These are phyloP conservation scores for Microcaecilia unicolor DNA, from an alignment of 2,797 vertebrate genomes.

Conservation along the genomic window DNA sequence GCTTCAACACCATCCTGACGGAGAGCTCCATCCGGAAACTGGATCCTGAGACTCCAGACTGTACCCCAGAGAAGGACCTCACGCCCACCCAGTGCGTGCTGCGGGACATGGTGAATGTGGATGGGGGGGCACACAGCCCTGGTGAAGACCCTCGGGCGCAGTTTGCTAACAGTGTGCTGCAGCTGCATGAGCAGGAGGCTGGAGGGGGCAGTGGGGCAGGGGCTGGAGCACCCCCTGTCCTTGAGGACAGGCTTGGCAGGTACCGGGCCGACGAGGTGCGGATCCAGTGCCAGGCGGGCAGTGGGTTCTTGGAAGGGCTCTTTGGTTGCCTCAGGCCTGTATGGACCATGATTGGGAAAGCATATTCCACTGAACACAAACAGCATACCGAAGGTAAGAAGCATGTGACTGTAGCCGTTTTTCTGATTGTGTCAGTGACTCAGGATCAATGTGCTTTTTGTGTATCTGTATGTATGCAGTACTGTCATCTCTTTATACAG, in stretches of 20 bases:
- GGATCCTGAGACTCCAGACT: constrained; percentile 76
- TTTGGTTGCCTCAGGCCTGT: constrained; percentile 89
- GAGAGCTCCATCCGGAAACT: constrained; percentile 72
- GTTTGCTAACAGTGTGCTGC: constrained; percentile 76
- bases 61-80: constrained; percentile 85
- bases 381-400: constrained; percentile 76
- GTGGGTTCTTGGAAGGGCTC: constrained; percentile 84
- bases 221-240: constrained; percentile 43
- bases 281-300: constrained; percentile 61
- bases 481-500: background rate
- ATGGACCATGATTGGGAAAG: constrained; percentile 94
- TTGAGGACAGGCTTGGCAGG: constrained; percentile 46
- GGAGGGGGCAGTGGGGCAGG: constrained; percentile 37
- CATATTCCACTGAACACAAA: constrained; percentile 89
- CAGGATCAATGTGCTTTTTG: constrained; percentile 34
- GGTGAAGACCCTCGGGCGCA: constrained; percentile 65
- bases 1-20: constrained; percentile 69
- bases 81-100: constrained; percentile 89
- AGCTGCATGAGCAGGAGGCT: constrained; percentile 71
- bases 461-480: background rate
- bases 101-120: constrained; percentile 77
- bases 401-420: too few species aligned
- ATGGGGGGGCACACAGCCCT: constrained; percentile 59
- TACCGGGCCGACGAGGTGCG: constrained; percentile 63
- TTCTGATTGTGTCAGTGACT: background rate